Base-by-base conservation (phyloP, 2,113 vertebrate genomes). In the Piprites chloris region DNA sequence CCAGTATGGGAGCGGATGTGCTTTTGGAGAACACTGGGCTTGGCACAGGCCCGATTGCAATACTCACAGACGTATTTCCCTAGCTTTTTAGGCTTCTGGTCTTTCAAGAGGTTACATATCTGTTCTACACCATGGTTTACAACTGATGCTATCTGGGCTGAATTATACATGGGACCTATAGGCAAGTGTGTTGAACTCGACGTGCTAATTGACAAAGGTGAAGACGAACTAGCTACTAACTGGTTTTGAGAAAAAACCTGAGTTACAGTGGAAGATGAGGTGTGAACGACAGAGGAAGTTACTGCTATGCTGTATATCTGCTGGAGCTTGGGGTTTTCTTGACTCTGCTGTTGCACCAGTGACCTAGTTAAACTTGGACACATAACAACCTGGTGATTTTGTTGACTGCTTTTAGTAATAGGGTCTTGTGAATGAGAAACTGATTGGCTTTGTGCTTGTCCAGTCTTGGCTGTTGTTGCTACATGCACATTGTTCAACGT, bases 1-100 rank as follows among this genome's bases (percentile, higher is more conserved):
- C 99, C 99, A 8, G 99, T 99, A 97, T 99, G 99, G 73, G 99
- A 99, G 86, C 99, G 98, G 92, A 99, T 99, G 92, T 99, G 99
- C 98, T 99, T 99, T 59, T 99, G 97, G 89, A 99, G 98, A 92
- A 99, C 99, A 19, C 99, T 99, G 44, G 99, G 99, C 90, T 99
- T 99, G 75, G 99, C 99, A 96, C 99, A 99, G 19, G 99, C 99
- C 89, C 99, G 97, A 66, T 96, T 99, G 92, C 99, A 99, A 93
- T 99, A 99, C 79, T 99, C 99, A 91, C 99, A 99, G 52, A 99
- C 99, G 0, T 99, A 99, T 63, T 99, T 99, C 76, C 99, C 99
- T 88, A 98, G 98, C 86, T 99, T 99, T 98, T 99, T 99, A 49
- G 98, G 98, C 95, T 99, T 99, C 97, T 99, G 99, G 82, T 99